Evolutionary conservation across 2,888 invertebrate genomes (phyloP), one percentile per base, ranked within the genome.

Genomic region (Rhagonycha lutea): DNA sequence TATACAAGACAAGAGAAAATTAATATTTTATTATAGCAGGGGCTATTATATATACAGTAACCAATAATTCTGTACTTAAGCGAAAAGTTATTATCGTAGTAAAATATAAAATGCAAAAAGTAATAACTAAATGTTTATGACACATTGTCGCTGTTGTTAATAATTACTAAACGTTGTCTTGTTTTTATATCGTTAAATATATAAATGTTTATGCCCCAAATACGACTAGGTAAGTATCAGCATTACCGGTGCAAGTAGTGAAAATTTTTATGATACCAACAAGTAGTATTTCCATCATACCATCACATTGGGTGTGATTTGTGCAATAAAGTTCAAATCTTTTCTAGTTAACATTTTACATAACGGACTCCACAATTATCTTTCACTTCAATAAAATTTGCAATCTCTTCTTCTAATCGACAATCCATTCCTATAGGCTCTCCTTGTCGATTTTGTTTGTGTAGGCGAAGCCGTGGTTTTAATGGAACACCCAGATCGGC

Each of bases 401-500:
- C n/a, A 47, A 47, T 47, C 47, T 47, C 74, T 63, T 32, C 11
- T 47, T 74, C 74, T 60, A 14, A 70, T 23, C 14, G 1, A 12
- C 9, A 18, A 1, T 7, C 24, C 32, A 24, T 63, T 70, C 75
- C 70, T 60, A 67, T 65, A 61, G 68, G 61, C 14, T 24, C 61
- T 68, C 68, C 73, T 77, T 65, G 24, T 74, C 61, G 10, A 62
- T 70, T 69, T 24, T 71, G 73, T 77, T 80, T 68, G 79, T 83
- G 85, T 86, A 86, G 86, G 86, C 86, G 86, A 85, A 83, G 83
- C 83, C 83, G 47, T 83, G 60, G 32, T 83, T 85, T 85, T 86
- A 85, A 86, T 84, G 86, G 87, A 87, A 87, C 87, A 87, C 87
- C 87, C 87, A 87, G 85, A 86, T 86, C 85, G 87, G 83, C 86